These are phyloP conservation scores for Tamandua tetradactyla DNA, from an alignment of 2,797 vertebrate genomes.

Conservation along the genomic window DNA sequence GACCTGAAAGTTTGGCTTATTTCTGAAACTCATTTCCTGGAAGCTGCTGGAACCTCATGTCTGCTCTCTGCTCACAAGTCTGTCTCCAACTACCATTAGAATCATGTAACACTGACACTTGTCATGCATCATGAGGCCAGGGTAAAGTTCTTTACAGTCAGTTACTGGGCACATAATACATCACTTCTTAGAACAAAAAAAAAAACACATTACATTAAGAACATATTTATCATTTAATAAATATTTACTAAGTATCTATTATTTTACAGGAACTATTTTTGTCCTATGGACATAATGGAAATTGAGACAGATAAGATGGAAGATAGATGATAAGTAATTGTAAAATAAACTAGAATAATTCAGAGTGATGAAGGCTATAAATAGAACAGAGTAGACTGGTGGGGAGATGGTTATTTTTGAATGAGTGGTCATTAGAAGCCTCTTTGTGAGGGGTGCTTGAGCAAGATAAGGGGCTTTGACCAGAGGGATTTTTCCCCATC, in stretches of 20 bases:
- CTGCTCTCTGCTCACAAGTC: background rate
- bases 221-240: background rate
- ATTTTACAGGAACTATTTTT: background rate
- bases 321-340: fast-evolving
- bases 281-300: background rate
- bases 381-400: fast-evolving
- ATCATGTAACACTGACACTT: fast-evolving
- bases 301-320: background rate
- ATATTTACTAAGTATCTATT: background rate
- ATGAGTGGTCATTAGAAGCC: fast-evolving
- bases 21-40: background rate
- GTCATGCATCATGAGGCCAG: fast-evolving
- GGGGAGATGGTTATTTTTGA: too few relatives aligned
- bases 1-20: too few relatives aligned
- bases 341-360: background rate
- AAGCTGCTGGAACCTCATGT: background rate
- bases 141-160: background rate
- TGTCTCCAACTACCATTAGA: too few relatives aligned
- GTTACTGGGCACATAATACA: background rate
- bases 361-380: background rate
- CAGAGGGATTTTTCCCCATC: background rate
- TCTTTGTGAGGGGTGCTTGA: too few relatives aligned
- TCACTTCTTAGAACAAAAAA: background rate
- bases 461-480: background rate
- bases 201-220: fast-evolving